Evolutionary conservation across 2,113 vertebrate genomes (phyloP), one percentile per base, ranked within the genome.

Genomic region (Hippocampus abdominalis): DNA sequence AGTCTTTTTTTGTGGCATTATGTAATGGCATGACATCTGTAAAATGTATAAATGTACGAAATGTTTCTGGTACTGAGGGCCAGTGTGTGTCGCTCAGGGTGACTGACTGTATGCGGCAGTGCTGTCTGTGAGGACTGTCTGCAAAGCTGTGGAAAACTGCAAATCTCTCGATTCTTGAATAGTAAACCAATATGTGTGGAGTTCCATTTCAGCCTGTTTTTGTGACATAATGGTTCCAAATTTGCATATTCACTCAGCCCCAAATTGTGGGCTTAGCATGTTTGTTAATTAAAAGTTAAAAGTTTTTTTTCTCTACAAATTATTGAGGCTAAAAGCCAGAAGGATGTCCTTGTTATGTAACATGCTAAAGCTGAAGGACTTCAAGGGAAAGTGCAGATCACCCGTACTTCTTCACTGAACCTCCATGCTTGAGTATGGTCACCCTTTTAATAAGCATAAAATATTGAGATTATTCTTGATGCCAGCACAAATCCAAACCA

Each of bases 401-500:
- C 2, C 25, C 13, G 2, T 32, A 36, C 27, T 9, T 8, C 27
- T 32, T 60, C 27, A 16, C 8, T 60, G 57, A 60, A 60, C 16
- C 27, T 20, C 7, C 57, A 36, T 32, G 57, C 29, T 66, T 16
- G 44, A 65, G 15, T 67, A 0, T 9, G 5, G 66, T 21, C 20
- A 51, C 76, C 63, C 56, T 63, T 80, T 65, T 65, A 73, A 70
- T 20, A 25, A 66, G 40, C 27, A 66, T 75, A 80, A 69, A 27
- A n/a, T 2, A 9, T 29, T 77, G 61, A 10, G 63, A 76, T 56
- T 64, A 66, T 51, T 81, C 39, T 60, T 3, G 0, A 53, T 53
- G 70, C 48, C 61, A 70, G 68, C 51, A 42, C 21, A 75, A 84
- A 82, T 62, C 67, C 69, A 51, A 75, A 73, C 75, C 73, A 29